These are phyloP conservation scores for Uria aalge DNA, from an alignment of 2,113 vertebrate species.

Conservation along the genomic window DNA sequence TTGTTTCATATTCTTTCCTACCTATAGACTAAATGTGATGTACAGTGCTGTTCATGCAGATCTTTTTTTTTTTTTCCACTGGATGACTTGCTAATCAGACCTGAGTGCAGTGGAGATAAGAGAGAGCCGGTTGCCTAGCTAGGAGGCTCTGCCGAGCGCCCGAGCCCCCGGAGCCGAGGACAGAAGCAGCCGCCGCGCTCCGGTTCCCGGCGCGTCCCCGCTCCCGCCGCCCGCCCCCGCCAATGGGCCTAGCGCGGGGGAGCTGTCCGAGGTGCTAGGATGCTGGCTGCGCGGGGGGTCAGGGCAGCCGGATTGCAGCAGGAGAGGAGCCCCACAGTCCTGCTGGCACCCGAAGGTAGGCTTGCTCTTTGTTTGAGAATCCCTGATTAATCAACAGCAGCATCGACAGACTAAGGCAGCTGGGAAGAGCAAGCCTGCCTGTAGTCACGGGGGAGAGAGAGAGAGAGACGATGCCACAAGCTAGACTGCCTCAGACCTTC, in stretches of 20 bases:
- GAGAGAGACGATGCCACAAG: slow-evolving; percentile 68
- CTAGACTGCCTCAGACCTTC: slow-evolving; percentile 73
- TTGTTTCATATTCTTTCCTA: slow-evolving; percentile 28
- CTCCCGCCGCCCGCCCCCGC: slow-evolving; percentile 22
- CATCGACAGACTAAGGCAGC: slow-evolving; percentile 73
- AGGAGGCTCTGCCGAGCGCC: slow-evolving; percentile 54
- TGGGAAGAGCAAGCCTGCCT: slow-evolving; percentile 70
- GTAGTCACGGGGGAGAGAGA: slow-evolving; percentile 43
- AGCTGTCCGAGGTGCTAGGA: slow-evolving; percentile 81
- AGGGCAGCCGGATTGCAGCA: slow-evolving; percentile 64
- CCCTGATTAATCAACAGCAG: slow-evolving; percentile 78
- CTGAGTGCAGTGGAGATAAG: slow-evolving; percentile 53
- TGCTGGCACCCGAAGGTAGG: slow-evolving; percentile 78
- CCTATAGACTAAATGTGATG: slow-evolving; percentile 24
- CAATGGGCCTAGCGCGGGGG: slow-evolving; percentile 48
- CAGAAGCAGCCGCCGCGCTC: slow-evolving; percentile 49
- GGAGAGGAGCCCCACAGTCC: slow-evolving; percentile 66
- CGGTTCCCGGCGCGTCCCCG: slow-evolving; percentile 50
- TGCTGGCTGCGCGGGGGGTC: slow-evolving; percentile 60
- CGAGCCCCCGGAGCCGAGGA: slow-evolving; percentile 58
- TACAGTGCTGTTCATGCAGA: slow-evolving; percentile 17
- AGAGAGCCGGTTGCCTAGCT: slow-evolving; percentile 55
- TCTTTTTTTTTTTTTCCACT: neutral
- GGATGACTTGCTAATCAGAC: slow-evolving; percentile 66
- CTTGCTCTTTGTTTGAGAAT: slow-evolving; percentile 82